phyloP scores from a whole-genome alignment of 2,888 invertebrate genomes.

The Melangyna quadrimaculata region DNA sequence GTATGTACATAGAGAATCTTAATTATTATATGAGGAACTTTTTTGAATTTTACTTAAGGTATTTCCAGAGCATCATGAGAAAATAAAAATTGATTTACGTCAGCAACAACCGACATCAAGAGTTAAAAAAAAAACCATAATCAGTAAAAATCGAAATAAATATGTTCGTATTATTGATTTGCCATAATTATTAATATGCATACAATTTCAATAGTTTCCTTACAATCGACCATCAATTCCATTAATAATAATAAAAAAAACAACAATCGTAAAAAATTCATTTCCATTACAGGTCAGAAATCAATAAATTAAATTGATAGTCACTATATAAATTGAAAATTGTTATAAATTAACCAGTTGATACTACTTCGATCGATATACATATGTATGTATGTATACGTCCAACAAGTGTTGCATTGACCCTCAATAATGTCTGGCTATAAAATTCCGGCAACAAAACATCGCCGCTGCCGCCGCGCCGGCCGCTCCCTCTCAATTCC shows the following conservation, averaged over 20 bases:
- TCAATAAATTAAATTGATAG: constrained; percentile 31
- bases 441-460: constrained; percentile 1
- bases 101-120: background rate
- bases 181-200: background rate
- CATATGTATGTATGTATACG: too few species aligned
- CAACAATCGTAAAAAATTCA: constrained; percentile 9
- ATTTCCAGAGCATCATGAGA: background rate
- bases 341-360: constrained; percentile 25
- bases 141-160: background rate
- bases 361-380: constrained; percentile 33
- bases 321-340: constrained; percentile 21
- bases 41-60: background rate
- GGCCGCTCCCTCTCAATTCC: background rate
- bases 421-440: constrained; percentile 10
- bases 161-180: background rate
- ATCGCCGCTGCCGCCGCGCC: too few species aligned
- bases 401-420: constrained; percentile 20
- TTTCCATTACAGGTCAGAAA: constrained; percentile 15
- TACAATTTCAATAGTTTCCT: background rate
- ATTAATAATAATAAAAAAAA: background rate
- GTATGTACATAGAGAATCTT: background rate
- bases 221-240: background rate
- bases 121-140: background rate
- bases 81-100: background rate
- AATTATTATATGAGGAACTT: background rate